Percentiles rank a stretch among this genome's conserved stretches.
These are phyloP conservation scores for Coturnix japonica DNA, from an alignment of 2,113 vertebrate genomes.

Conservation along the genomic window DNA sequence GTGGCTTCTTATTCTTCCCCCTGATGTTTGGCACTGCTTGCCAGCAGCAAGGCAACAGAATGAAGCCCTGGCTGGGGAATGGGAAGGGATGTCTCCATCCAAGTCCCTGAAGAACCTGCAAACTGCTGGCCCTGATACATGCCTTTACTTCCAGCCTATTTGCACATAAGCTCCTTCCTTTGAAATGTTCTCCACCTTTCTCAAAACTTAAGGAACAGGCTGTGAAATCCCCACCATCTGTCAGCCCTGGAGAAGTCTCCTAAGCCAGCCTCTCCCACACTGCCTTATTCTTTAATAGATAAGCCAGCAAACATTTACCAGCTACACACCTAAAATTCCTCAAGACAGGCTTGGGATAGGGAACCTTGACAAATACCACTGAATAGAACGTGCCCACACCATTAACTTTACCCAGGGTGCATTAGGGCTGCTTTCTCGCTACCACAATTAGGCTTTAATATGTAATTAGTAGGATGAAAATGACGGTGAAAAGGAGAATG, in stretches of 20 bases:
- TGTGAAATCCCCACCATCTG: neutral
- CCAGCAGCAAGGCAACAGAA: neutral
- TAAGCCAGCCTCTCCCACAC: neutral
- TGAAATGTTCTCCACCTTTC: neutral
- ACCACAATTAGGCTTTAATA: neutral
- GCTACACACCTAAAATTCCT: neutral
- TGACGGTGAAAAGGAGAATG: neutral
- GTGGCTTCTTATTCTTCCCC: neutral
- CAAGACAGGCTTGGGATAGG: neutral
- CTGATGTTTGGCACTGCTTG: neutral
- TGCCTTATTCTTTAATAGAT: neutral
- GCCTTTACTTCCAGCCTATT: neutral
- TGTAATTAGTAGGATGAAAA: neutral
- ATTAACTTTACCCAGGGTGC: neutral
- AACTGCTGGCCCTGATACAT: neutral
- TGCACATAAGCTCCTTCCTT: neutral
- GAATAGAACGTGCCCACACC: neutral
- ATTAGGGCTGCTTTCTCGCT: neutral
- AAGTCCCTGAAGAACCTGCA: neutral
- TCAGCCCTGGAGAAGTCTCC: neutral
- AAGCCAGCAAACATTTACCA: neutral
- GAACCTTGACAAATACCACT: neutral
- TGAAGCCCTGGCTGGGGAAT: neutral
- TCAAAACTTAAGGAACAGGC: neutral
- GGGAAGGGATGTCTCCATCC: neutral